These are phyloP conservation scores for Caenorhabditis angaria DNA, from an alignment of 2,888 invertebrate genomes.

Conservation along the genomic window DNA sequence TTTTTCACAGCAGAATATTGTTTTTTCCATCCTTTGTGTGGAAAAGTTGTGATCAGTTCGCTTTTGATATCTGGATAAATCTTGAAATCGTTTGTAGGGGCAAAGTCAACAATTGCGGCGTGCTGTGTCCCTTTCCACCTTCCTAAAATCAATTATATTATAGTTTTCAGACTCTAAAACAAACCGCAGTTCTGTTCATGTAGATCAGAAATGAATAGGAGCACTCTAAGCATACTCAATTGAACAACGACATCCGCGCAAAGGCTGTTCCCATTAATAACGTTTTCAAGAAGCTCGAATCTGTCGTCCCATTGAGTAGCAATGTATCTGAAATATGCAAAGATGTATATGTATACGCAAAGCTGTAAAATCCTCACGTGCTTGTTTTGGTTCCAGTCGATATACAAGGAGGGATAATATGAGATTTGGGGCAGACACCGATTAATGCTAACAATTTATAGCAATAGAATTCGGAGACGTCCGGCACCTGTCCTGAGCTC, in stretches of 20 bases:
- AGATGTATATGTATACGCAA: slow-evolving; percentile 23
- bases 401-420: slow-evolving; percentile 22
- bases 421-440: slow-evolving; percentile 19
- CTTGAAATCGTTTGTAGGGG: slow-evolving; percentile 13
- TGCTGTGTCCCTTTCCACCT: slow-evolving; percentile 23
- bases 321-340: slow-evolving; percentile 31
- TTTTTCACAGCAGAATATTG: slow-evolving; percentile 9
- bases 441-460: slow-evolving; percentile 29
- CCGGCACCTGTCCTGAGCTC: slow-evolving; percentile 17
- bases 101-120: slow-evolving; percentile 30
- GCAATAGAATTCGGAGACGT: slow-evolving; percentile 28
- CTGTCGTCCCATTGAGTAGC: slow-evolving; percentile 31
- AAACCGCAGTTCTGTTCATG: slow-evolving; percentile 27
- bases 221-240: slow-evolving; percentile 17
- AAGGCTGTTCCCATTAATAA: slow-evolving; percentile 21
- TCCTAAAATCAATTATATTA: slow-evolving; percentile 24
- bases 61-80: slow-evolving; percentile 15
- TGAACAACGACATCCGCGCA: slow-evolving; percentile 25
- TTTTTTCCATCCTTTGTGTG: slow-evolving; percentile 3
- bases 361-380: slow-evolving; percentile 34
- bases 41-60: slow-evolving; percentile 14
- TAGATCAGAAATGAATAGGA: slow-evolving; percentile 21
- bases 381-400: slow-evolving; percentile 25
- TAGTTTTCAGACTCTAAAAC: slow-evolving; percentile 26
- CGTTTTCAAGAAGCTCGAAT: slow-evolving; percentile 17